Percentiles rank a stretch among this genome's conserved stretches.
These are phyloP conservation scores for Heliangelus exortis DNA, from an alignment of 2,797 vertebrate species.

Conservation along the genomic window DNA sequence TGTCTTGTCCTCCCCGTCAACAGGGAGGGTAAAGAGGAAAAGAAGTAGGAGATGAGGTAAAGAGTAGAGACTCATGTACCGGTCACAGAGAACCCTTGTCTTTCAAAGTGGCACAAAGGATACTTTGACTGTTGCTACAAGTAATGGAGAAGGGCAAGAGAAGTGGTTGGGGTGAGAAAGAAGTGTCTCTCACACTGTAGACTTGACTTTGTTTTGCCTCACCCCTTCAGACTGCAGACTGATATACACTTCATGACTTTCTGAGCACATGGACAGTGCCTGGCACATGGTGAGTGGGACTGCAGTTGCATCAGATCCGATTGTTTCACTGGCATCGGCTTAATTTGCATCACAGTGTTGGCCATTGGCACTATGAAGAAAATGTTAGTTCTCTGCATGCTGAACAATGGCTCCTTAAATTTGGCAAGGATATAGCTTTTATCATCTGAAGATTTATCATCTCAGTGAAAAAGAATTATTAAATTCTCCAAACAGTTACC, in stretches of 20 bases:
- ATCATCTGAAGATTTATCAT: background rate
- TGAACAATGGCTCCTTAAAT: background rate
- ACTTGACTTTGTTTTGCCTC: background rate
- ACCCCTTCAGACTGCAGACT: background rate
- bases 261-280: background rate
- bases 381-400: background rate
- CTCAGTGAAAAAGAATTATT: background rate
- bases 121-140: background rate
- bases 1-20: background rate
- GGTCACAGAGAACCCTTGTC: background rate
- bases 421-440: background rate
- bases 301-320: background rate
- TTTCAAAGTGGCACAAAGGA: background rate
- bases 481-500: background rate
- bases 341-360: background rate
- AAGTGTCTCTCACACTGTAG: background rate
- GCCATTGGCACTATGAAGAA: background rate
- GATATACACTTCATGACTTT: rapidly evolving
- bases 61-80: background rate
- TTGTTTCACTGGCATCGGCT: background rate
- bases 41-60: background rate
- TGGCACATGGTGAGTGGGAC: background rate
- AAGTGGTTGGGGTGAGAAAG: background rate
- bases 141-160: background rate
- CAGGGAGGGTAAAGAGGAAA: background rate